Percentiles rank a stretch among this genome's conserved stretches.
Conservation (phyloP, 2,888 invertebrate genomes). For the Tetragnatha montana region DNA sequence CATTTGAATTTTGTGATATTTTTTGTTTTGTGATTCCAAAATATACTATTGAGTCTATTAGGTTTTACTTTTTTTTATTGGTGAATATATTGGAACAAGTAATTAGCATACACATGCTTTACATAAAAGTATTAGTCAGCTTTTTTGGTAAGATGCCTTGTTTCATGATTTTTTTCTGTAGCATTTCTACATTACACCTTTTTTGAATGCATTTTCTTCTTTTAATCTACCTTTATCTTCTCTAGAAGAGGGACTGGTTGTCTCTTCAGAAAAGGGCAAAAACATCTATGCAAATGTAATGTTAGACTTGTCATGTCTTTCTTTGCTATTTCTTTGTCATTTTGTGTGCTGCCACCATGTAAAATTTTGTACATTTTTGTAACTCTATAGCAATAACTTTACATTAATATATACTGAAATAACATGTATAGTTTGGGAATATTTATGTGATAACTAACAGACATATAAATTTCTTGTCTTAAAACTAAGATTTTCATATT, state of each 20-base stretch:
- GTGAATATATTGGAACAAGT: no score
- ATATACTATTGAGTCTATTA: background rate
- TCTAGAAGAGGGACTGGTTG: constrained; percentile 26
- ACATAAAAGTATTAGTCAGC: background rate
- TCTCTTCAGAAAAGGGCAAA: constrained; percentile 54
- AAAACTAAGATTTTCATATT: background rate
- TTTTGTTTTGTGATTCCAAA: background rate
- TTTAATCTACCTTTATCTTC: constrained; percentile 45
- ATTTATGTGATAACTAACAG: background rate
- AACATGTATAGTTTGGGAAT: background rate
- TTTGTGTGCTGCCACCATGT: constrained; percentile 54
- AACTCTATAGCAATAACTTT: constrained; percentile 56
- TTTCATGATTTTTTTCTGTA: background rate
- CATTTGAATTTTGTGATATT: background rate
- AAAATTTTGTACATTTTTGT: constrained; percentile 37
- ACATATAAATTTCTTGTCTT: background rate
- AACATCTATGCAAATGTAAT: constrained; percentile 68
- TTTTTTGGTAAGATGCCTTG: background rate
- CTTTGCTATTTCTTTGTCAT: constrained; percentile 37
- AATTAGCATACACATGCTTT: no score
- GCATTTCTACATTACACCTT: background rate
- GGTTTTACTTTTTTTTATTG: no score
- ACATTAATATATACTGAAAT: background rate
- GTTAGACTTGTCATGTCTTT: constrained; percentile 47
- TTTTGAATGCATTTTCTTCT: background rate